Percentiles rank a stretch among this genome's conserved stretches.
These are phyloP conservation scores for Cyaniris semiargus DNA, from an alignment of 2,888 invertebrate genomes.

Conservation along the genomic window DNA sequence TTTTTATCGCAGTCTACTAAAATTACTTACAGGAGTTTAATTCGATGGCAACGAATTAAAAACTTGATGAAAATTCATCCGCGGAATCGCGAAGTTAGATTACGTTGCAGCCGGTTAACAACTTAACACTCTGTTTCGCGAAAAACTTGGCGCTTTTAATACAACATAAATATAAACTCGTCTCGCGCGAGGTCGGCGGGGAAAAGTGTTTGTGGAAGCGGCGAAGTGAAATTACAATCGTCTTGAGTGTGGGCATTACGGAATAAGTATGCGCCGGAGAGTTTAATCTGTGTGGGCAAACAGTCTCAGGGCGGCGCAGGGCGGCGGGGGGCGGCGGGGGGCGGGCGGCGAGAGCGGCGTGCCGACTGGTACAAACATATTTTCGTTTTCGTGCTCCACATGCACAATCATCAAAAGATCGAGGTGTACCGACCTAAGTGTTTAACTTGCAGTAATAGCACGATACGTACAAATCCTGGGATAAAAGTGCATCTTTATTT, in stretches of 20 bases:
- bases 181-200: neutral
- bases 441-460: no score
- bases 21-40: neutral
- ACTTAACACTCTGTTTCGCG: neutral
- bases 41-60: neutral
- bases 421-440: neutral
- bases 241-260: constrained; percentile 34
- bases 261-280: constrained; percentile 53
- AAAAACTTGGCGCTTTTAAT: neutral
- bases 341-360: neutral
- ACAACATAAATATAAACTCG: constrained; percentile 5
- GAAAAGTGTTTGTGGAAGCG: constrained; percentile 22
- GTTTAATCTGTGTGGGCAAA: constrained; percentile 67
- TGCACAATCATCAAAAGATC: constrained; percentile 1
- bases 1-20: neutral
- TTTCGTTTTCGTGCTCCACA: neutral
- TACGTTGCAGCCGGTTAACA: neutral
- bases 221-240: constrained; percentile 38
- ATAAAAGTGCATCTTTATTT: neutral
- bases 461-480: neutral
- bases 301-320: constrained; percentile 41
- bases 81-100: neutral
- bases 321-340: neutral
- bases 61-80: constrained; percentile 14
- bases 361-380: neutral